A percentile compares a stretch with the other conserved stretches of the same genome.
phyloP scores from a whole-genome alignment of 1,140 invertebrate species.

The Panagrolaimus sp. region DNA sequence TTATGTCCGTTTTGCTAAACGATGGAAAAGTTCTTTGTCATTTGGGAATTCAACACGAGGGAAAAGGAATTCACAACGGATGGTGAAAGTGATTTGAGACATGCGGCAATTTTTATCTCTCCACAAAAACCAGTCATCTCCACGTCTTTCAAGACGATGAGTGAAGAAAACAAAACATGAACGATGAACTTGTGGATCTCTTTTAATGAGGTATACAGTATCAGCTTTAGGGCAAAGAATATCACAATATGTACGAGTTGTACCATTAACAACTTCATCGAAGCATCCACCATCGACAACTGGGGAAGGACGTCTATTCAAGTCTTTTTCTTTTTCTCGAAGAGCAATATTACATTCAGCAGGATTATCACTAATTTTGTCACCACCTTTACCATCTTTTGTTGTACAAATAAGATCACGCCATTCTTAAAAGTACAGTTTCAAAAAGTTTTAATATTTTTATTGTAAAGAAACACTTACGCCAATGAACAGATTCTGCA shows the following conservation, averaged over 20 bases:
- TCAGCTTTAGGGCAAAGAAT: slow-evolving; percentile 52
- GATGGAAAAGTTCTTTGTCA: slow-evolving; percentile 45
- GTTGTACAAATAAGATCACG: slow-evolving; percentile 43
- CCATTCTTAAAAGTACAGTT: slow-evolving; percentile 45
- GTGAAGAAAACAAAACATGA: slow-evolving; percentile 52
- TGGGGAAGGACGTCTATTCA: slow-evolving; percentile 29
- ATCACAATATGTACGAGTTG: slow-evolving; percentile 50
- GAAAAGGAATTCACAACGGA: slow-evolving; percentile 51
- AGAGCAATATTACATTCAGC: slow-evolving; percentile 45
- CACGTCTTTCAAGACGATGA: slow-evolving; percentile 48
- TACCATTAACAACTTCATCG: slow-evolving; percentile 50
- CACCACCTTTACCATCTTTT: slow-evolving; percentile 26
- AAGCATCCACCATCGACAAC: slow-evolving; percentile 39
- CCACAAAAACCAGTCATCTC: slow-evolving; percentile 51
- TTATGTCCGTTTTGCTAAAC: slow-evolving; percentile 23
- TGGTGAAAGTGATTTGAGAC: slow-evolving; percentile 51
- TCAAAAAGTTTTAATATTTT: no score
- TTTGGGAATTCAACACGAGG: slow-evolving; percentile 37
- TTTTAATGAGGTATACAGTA: slow-evolving; percentile 55
- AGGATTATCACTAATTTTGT: slow-evolving; percentile 41
- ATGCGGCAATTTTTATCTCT: slow-evolving; percentile 49
- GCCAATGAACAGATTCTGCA: slow-evolving; percentile 34
- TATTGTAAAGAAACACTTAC: slow-evolving; percentile 24
- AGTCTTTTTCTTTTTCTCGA: slow-evolving; percentile 43
- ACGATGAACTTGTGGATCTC: slow-evolving; percentile 49